Evolutionary conservation across 2,888 invertebrate species (phyloP), one percentile per base, ranked within the genome.

Genomic region (Ephialtes manifestator): DNA sequence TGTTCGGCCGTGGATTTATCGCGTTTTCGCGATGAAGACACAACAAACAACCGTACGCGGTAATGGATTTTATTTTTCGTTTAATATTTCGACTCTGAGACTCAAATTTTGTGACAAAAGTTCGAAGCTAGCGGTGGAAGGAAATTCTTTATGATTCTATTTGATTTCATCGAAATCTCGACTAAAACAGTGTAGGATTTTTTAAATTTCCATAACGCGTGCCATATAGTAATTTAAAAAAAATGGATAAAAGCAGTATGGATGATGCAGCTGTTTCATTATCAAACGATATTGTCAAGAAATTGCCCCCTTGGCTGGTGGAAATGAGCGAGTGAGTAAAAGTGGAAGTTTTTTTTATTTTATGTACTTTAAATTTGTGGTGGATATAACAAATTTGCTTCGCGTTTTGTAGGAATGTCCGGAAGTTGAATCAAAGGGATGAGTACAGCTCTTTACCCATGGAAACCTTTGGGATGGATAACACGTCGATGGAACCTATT

Each of bases 301-400:
- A 90, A 83, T 77, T 90, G 58, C 91, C 91, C 68, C 85, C 89
- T 18, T 91, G 91, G 91, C 86, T 91, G 15, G 24, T 88, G 79
- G 91, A 91, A 87, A 91, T 91, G 91, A 87, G 89, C 8, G 90
- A 90, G 91, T 91, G 88, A 77, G 89, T 88, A 81, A 20, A 81
- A 20, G 28, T 28, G 28, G 15, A 2, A 1, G 28, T 31, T 58
- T 58, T 28, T 0, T 28, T 58, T 58, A 28, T 28, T 58, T 58
- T 5, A 15, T 58, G 10, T n/a, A 7, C 60, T 1, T 13, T 18
- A 8, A 35, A 2, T 1, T 65, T 20, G 46, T 80, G 4, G 8
- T 35, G n/a, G n/a, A n/a, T 35, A 7, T 63, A 1, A 11, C 4
- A 65, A 74, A 20, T 24, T 72, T 46, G 51, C 18, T 46, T 63